Base-by-base conservation (phyloP, 2,888 invertebrate species). In the Drosophila leonis region DNA sequence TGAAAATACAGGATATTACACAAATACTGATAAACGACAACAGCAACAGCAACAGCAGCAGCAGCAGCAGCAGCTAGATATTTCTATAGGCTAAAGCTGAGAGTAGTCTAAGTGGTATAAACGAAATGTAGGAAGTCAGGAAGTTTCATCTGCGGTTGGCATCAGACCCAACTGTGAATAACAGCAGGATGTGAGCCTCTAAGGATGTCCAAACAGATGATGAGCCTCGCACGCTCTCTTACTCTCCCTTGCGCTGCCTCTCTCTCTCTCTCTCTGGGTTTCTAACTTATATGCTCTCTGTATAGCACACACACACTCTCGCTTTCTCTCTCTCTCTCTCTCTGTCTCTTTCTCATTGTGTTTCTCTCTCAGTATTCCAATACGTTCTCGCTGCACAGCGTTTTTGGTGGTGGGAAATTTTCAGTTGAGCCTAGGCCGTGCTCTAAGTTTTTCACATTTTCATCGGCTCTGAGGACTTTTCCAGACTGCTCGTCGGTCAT, bases 401-500 rank as follows among this genome's bases (percentile, higher is more conserved):
- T 35, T 15, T 65, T 82, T 72, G 83, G 85, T 83, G 83, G 85
- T 83, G 77, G 85, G 81, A 81, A 84, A 82, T 79, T 73, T 70
- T 56, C 48, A 57, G 51, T 60, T 41, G 51, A 35, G 74, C 68
- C 76, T 66, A 78, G 73, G 70, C 76, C 27, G 39, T 46, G n/a
- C 18, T 65, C 39, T 33, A 48, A 42, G 72, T 55, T 77, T 76
- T 76, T 73, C 74, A 69, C 35, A 56, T 70, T 80, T 79, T 78
- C 79, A 44, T 52, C 60, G 78, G 75, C 78, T 71, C 70, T 78
- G 80, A 91, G 92, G 92, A 91, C 85, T 90, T 91, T 90, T 88
- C 92, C 85, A 80, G 80, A 74, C 64, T 61, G 78, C 85, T 72
- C 65, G 64, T 63, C 65, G 72, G 90, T 88, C 90, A 92, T 92